Base-by-base conservation (phyloP, 92 coral and sea anemone species). In the Galaxea fascicularis region DNA sequence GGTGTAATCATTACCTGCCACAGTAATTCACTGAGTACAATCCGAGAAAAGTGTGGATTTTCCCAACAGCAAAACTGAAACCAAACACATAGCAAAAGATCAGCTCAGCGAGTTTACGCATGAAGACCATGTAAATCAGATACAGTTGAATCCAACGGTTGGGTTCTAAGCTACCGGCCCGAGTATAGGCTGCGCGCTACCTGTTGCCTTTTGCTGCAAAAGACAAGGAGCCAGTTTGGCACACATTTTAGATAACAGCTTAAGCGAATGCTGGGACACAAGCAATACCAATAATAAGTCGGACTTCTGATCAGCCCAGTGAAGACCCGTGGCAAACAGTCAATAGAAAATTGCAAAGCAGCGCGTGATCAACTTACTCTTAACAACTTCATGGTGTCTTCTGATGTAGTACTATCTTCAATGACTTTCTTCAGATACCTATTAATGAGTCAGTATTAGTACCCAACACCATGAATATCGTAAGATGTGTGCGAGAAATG, bases 31-130 rank as follows among this genome's bases (percentile, higher is more conserved):
- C 95, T 91, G 73, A 96, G 91, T 71, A 96, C 98, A 56, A 89
- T 89, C 66, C 98, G 79, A 65, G 99, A 96, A 86, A 96, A 96
- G 56, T 92, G 99, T n/a, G 99, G 99, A 77, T 96, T 96, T 86
- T 96, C 99, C 98, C 98, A 96, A 75, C 93, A 91, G 82, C 99
- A 94, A 82, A 94, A 93, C 99, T 96, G 78, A 44, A 91, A 91
- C 52, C 17, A 59, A 63, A 88, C 28, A 75, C 7, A 22, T 15
- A 66, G 10, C 10, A 25, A 35, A 49, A 49, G 0, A 49, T 10
- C 54, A 60, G 21, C 15, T 11, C 3, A 25, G 25, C 1, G 66
- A 21, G 8, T 28, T 21, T 11, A 22, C 8, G 11, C 24, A 22
- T 15, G 3, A 20, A 4, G 4, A 22, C 0, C 13, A 60, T 9